Conservation (phyloP, 2,888 invertebrate genomes). For the Dolichopus griseipennis region DNA sequence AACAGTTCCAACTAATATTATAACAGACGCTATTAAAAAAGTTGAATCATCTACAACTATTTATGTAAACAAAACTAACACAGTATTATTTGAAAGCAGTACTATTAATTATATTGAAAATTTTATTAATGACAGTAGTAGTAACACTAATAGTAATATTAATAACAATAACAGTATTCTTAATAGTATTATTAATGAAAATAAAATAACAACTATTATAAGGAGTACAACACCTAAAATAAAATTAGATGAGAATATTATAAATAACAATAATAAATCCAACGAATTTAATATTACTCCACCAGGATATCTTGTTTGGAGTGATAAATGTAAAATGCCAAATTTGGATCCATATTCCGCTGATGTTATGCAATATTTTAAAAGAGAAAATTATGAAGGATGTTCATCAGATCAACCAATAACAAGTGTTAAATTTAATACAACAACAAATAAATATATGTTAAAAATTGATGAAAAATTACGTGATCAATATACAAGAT, state of each 20-base stretch:
- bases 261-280: not conserved
- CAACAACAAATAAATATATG: slow-evolving; percentile 27
- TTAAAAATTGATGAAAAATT: slow-evolving; percentile 32
- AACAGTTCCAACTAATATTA: too few relatives aligned
- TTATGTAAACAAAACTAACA: not conserved
- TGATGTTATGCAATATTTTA: slow-evolving; percentile 48
- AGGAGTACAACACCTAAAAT: not conserved
- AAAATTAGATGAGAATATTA: not conserved
- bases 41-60: too few relatives aligned
- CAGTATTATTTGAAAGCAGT: not conserved
- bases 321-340: slow-evolving; percentile 54
- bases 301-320: slow-evolving; percentile 45
- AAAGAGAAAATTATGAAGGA: slow-evolving; percentile 46
- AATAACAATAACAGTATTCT: not conserved
- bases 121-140: not conserved
- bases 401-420: slow-evolving; percentile 43
- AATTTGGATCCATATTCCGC: slow-evolving; percentile 52
- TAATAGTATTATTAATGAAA: not conserved
- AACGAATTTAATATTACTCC: slow-evolving; percentile 22
- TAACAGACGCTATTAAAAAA: too few relatives aligned
- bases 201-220: not conserved
- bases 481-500: slow-evolving; percentile 27
- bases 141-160: not conserved
- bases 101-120: not conserved
- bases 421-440: slow-evolving; percentile 32